phyloP scores from a whole-genome alignment of 1,140 invertebrate genomes.

The Anastatus disparis region DNA sequence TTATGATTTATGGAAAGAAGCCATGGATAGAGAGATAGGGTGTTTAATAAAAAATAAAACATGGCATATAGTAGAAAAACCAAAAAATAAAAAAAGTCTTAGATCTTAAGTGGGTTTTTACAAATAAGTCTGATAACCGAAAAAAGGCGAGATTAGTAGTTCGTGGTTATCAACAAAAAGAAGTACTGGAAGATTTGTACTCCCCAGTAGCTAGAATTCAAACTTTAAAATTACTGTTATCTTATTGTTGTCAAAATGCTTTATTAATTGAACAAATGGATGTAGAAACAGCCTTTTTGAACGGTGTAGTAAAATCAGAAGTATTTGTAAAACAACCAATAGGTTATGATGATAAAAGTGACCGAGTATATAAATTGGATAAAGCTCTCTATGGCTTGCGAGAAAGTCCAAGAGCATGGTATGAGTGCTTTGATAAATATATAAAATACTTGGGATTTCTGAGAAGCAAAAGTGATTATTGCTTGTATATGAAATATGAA shows the following conservation, averaged over 20 bases:
- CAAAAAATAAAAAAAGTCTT: constrained; percentile 23
- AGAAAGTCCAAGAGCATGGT: constrained; percentile 33
- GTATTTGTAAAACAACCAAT: not conserved
- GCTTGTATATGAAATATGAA: not conserved
- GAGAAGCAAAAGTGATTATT: constrained; percentile 28
- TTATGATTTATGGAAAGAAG: constrained; percentile 15
- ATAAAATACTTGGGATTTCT: constrained; percentile 31
- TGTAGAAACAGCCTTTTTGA: not conserved
- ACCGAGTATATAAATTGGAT: constrained; percentile 49
- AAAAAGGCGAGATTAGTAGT: constrained; percentile 48
- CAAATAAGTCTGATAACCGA: constrained; percentile 42
- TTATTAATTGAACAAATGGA: constrained; percentile 1
- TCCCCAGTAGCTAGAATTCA: constrained; percentile 14
- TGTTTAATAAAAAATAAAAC: constrained; percentile 31
- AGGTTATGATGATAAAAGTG: constrained; percentile 24
- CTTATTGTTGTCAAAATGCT: not conserved
- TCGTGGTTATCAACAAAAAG: constrained; percentile 46
- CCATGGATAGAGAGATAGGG: constrained; percentile 40
- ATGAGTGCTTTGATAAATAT: constrained; percentile 35
- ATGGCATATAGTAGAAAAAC: constrained; percentile 22
- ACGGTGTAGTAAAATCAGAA: not conserved
- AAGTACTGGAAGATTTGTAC: constrained; percentile 43
- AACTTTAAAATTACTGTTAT: constrained; percentile 48
- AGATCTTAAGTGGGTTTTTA: constrained; percentile 37
- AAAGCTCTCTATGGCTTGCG: constrained; percentile 58